A percentile compares a stretch with the other conserved stretches of the same genome.
Evolutionary conservation across 30 jellyfish, hydroid and myxozoan genomes (phyloP).

Genomic region (Aurelia sp.): DNA sequence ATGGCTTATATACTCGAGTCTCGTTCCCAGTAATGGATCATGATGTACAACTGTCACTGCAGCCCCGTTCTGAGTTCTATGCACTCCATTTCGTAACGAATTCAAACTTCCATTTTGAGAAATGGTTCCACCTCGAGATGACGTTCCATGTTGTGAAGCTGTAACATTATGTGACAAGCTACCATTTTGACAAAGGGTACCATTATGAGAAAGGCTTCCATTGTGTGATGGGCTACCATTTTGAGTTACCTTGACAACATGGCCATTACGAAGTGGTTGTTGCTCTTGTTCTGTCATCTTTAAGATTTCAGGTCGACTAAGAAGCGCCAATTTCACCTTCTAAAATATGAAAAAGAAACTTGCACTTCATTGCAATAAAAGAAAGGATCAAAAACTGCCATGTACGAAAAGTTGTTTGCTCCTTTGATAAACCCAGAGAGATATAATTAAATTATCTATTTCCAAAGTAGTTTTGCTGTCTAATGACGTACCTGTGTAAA

Average conservation of each 20-base stretch:
- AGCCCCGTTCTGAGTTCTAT: slow-evolving; percentile 55
- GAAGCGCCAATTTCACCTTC: slow-evolving; percentile 59
- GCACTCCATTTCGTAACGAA: slow-evolving; percentile 59
- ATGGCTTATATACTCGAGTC: slow-evolving; percentile 48
- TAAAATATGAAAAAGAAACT: not conserved
- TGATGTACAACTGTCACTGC: slow-evolving; percentile 59
- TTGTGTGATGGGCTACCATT: slow-evolving; percentile 25
- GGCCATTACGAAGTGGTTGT: slow-evolving; percentile 44
- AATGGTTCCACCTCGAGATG: slow-evolving; percentile 1
- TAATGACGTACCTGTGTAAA: too few species aligned
- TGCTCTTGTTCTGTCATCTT: slow-evolving; percentile 28
- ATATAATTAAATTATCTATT: too few species aligned
- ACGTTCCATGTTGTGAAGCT: slow-evolving; percentile 16
- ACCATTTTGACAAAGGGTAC: slow-evolving; percentile 24
- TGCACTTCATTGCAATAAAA: too few species aligned
- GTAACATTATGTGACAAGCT: slow-evolving; percentile 16
- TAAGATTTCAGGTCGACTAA: slow-evolving; percentile 26
- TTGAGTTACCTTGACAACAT: slow-evolving; percentile 1
- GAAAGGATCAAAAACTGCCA: too few species aligned
- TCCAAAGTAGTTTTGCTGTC: too few species aligned
- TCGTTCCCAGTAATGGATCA: slow-evolving; percentile 62
- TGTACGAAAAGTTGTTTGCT: too few species aligned
- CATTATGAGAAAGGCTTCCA: slow-evolving; percentile 31
- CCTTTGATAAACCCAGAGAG: too few species aligned
- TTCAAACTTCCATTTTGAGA: slow-evolving; percentile 43